Evolutionary conservation across 2,888 invertebrate species (phyloP).

Genomic region (Drosophila birchii): DNA sequence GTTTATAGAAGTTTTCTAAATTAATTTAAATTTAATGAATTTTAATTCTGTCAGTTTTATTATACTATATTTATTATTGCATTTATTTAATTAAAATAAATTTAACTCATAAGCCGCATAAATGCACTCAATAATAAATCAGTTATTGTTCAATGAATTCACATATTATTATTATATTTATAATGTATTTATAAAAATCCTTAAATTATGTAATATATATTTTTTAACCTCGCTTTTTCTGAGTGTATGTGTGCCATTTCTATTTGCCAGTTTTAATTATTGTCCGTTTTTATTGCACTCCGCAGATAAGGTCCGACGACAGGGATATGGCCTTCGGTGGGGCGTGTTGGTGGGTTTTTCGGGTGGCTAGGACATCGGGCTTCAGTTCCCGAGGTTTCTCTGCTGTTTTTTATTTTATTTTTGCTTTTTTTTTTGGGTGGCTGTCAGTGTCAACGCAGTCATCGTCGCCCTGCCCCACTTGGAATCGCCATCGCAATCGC

Average conservation of each 20-base stretch:
- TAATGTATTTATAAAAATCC: too few species aligned
- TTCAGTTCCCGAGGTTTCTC: background rate
- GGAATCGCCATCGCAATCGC: slow-evolving; percentile 29
- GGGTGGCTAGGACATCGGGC: background rate
- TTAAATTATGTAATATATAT: background rate
- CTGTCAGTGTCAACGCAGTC: slow-evolving; percentile 64
- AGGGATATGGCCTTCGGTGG: slow-evolving; percentile 46
- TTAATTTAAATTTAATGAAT: background rate
- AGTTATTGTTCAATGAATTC: too few species aligned
- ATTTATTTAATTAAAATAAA: too few species aligned
- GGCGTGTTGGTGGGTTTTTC: slow-evolving; percentile 5
- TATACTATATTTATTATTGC: too few species aligned
- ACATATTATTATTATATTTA: too few species aligned
- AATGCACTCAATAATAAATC: too few species aligned
- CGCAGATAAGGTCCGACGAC: slow-evolving; percentile 61
- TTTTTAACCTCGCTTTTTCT: background rate
- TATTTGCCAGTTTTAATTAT: slow-evolving; percentile 73
- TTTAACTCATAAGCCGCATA: too few species aligned
- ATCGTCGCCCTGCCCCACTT: slow-evolving; percentile 48
- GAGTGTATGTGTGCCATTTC: slow-evolving; percentile 30
- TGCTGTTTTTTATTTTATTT: background rate
- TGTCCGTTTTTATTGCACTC: slow-evolving; percentile 75
- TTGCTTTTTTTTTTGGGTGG: background rate
- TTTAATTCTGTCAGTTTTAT: too few species aligned
- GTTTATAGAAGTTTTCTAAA: background rate